These are phyloP conservation scores for Hydra vulgaris DNA, from an alignment of 30 jellyfish, hydroid and myxozoan genomes.

Conservation along the genomic window DNA sequence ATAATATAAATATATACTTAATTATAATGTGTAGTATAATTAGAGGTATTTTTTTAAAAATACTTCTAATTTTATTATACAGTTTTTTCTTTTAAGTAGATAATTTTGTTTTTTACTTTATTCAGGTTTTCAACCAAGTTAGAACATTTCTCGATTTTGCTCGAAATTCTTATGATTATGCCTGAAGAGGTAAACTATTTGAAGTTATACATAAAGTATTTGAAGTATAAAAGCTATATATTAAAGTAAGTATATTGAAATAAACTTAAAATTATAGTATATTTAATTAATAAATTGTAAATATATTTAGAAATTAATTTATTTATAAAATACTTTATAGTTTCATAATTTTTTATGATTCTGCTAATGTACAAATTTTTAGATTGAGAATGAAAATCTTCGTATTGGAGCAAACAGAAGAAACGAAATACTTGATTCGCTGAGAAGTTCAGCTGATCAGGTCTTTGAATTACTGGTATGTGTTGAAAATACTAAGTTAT, in stretches of 20 bases:
- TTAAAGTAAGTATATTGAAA: no score
- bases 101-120: background rate
- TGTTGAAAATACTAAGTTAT: no score
- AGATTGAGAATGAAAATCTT: constrained; percentile 24
- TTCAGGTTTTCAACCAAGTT: constrained; percentile 43
- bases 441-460: constrained; percentile 38
- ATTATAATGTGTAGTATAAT: no score
- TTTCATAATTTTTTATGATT: no score
- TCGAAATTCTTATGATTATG: constrained; percentile 64
- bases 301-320: background rate
- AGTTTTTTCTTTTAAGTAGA: background rate
- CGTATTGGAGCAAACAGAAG: constrained; percentile 72
- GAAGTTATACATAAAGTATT: no score
- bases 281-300: no score
- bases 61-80: no score
- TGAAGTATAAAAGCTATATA: no score
- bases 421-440: constrained; percentile 35
- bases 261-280: no score
- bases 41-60: no score
- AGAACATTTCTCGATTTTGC: constrained; percentile 53
- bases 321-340: no score
- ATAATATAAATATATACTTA: no score
- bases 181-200: constrained; percentile 81
- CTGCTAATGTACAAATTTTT: background rate
- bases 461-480: constrained; percentile 69